phyloP scores from a whole-genome alignment of 2,113 vertebrate species.

The Marmota monax region DNA sequence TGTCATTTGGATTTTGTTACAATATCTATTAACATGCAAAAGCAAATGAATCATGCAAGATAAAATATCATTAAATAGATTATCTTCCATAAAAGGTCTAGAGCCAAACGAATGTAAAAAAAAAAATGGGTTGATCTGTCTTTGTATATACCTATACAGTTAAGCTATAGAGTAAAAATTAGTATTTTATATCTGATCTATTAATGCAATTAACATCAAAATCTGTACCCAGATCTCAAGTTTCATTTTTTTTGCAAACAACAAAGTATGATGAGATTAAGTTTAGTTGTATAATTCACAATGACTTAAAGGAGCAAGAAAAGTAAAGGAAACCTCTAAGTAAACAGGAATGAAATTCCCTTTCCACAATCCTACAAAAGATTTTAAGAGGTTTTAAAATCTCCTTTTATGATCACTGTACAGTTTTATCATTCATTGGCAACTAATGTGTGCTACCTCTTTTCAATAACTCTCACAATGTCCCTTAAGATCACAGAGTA shows the following conservation, averaged over 20 bases:
- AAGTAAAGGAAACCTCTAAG: background rate
- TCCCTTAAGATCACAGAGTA: slow-evolving; percentile 3
- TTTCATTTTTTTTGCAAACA: slow-evolving; percentile 44
- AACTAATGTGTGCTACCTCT: background rate
- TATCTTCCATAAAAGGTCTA: slow-evolving; percentile 32
- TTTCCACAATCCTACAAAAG: background rate
- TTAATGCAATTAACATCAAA: slow-evolving; percentile 20
- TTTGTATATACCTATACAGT: background rate
- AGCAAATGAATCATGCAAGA: background rate
- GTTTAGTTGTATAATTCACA: slow-evolving; percentile 47
- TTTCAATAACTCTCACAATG: background rate
- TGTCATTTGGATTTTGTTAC: slow-evolving; percentile 30
- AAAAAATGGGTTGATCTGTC: slow-evolving; percentile 2
- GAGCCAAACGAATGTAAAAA: slow-evolving; percentile 10
- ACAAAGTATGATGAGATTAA: slow-evolving; percentile 3
- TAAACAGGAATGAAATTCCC: slow-evolving; percentile 30
- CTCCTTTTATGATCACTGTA: background rate
- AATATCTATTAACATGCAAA: slow-evolving; percentile 40
- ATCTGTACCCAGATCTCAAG: slow-evolving; percentile 1
- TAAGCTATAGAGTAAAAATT: background rate
- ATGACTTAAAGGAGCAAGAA: slow-evolving; percentile 25
- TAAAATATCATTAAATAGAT: slow-evolving; percentile 27
- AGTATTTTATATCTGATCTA: slow-evolving; percentile 25
- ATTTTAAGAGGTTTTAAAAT: background rate
- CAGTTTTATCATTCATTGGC: background rate